Evolutionary conservation across 2,888 invertebrate genomes (phyloP).

Genomic region (Nomada ruficornis): DNA sequence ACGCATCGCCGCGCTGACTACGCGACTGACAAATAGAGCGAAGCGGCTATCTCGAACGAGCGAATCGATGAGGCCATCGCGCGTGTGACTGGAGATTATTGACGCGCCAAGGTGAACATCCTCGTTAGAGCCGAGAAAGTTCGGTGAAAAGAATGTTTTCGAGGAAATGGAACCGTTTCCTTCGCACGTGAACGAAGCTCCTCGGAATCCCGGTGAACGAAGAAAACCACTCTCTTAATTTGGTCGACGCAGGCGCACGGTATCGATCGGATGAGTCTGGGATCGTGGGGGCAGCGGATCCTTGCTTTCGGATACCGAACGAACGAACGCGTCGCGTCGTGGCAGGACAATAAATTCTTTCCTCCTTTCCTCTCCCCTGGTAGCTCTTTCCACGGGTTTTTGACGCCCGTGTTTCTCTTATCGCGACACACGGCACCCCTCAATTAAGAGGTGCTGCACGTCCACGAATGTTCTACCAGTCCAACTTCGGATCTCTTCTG

Average conservation of each 20-base stretch:
- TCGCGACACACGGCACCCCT: constrained; percentile 79
- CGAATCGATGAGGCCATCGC: constrained; percentile 37
- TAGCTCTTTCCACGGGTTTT: constrained; percentile 73
- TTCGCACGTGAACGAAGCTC: constrained; percentile 30
- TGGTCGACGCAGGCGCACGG: constrained; percentile 34
- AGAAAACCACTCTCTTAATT: constrained; percentile 68
- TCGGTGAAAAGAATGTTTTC: constrained; percentile 54
- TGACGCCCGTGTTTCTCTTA: constrained; percentile 78
- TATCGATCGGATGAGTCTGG: constrained; percentile 52
- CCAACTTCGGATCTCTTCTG: constrained; percentile 48
- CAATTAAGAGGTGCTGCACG: constrained; percentile 78
- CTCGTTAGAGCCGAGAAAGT: constrained; percentile 65
- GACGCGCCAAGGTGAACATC: constrained; percentile 71
- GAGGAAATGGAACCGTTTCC: constrained; percentile 46
- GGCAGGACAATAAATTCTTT: constrained; percentile 68
- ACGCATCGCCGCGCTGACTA: too few species aligned
- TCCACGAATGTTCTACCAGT: constrained; percentile 73
- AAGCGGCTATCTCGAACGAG: constrained; percentile 29
- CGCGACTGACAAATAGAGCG: constrained; percentile 4
- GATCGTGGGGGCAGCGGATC: constrained; percentile 29
- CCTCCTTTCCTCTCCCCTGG: constrained; percentile 64
- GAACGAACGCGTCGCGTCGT: constrained; percentile 11
- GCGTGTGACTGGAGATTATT: constrained; percentile 51
- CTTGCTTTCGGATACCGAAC: constrained; percentile 26
- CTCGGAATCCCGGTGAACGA: constrained; percentile 59